phyloP scores from a whole-genome alignment of 2,888 invertebrate genomes.

The Drosophila mimica region DNA sequence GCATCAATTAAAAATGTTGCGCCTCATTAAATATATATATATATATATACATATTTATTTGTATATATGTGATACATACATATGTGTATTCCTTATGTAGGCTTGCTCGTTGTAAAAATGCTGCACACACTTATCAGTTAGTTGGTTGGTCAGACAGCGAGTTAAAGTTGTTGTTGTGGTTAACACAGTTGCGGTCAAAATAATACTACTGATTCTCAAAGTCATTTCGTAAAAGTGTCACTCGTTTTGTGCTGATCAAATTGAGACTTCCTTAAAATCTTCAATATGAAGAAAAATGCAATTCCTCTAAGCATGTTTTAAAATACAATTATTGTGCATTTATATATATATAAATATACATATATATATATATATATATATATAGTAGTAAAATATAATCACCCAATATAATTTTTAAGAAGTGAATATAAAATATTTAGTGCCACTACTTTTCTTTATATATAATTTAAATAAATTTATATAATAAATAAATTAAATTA shows the following conservation, averaged over 20 bases:
- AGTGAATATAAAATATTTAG: too few species aligned
- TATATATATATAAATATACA: too few species aligned
- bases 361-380: too few species aligned
- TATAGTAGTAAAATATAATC: not conserved
- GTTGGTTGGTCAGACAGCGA: not conserved
- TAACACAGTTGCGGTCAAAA: not conserved
- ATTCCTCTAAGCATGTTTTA: not conserved
- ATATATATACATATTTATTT: not conserved
- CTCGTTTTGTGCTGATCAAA: not conserved
- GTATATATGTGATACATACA: not conserved
- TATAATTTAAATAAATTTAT: not conserved
- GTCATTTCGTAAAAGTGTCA: not conserved
- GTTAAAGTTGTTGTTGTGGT: constrained; percentile 10
- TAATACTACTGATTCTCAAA: not conserved
- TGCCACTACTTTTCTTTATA: not conserved
- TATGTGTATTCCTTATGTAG: not conserved
- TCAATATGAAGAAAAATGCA: not conserved
- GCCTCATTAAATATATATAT: constrained; percentile 68
- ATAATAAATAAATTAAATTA: not conserved
- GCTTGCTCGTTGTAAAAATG: constrained; percentile 24
- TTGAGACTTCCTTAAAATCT: not conserved
- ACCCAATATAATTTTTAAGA: not conserved
- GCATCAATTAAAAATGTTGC: constrained; percentile 78
- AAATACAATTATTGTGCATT: not conserved
- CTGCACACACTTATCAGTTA: constrained; percentile 33